Percentiles rank a stretch among this genome's conserved stretches.
These are phyloP conservation scores for Camarhynchus parvulus DNA, from an alignment of 2,113 vertebrate genomes.

Conservation along the genomic window DNA sequence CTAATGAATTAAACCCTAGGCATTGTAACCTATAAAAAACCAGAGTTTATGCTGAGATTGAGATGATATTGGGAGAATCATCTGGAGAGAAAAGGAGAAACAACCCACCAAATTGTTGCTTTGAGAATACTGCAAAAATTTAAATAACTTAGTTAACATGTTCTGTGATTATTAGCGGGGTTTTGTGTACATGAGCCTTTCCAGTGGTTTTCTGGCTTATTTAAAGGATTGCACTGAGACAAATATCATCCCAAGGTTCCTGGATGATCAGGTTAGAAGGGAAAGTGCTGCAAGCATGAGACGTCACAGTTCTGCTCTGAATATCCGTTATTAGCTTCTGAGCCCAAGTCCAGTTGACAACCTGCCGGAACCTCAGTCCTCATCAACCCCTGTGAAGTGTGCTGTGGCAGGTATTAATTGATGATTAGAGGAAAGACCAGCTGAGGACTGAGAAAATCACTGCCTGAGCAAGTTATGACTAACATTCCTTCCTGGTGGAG, in stretches of 20 bases:
- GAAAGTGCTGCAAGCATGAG: neutral
- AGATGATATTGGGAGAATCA: neutral
- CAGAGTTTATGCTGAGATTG: neutral
- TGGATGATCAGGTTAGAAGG: neutral
- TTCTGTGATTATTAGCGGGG: neutral
- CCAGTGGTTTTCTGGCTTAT: constrained; percentile 19
- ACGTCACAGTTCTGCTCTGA: constrained; percentile 49
- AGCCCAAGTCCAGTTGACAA: neutral
- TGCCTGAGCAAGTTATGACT: neutral
- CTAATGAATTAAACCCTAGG: neutral
- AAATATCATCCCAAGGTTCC: neutral
- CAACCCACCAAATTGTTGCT: neutral
- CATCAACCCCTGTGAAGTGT: constrained; percentile 13
- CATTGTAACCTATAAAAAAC: neutral
- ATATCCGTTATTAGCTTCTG: constrained; percentile 14
- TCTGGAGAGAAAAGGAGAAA: neutral
- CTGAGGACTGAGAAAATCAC: neutral
- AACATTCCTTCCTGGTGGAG: neutral
- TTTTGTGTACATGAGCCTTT: neutral
- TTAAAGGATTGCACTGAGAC: neutral
- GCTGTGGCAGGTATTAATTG: constrained; percentile 44
- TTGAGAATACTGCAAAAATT: constrained; percentile 1
- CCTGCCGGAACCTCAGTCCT: constrained; percentile 16
- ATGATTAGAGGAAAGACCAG: constrained; percentile 15
- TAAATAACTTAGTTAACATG: neutral